Evolutionary conservation across 2,888 invertebrate species (phyloP).

Genomic region (Harpalus rufipes): DNA sequence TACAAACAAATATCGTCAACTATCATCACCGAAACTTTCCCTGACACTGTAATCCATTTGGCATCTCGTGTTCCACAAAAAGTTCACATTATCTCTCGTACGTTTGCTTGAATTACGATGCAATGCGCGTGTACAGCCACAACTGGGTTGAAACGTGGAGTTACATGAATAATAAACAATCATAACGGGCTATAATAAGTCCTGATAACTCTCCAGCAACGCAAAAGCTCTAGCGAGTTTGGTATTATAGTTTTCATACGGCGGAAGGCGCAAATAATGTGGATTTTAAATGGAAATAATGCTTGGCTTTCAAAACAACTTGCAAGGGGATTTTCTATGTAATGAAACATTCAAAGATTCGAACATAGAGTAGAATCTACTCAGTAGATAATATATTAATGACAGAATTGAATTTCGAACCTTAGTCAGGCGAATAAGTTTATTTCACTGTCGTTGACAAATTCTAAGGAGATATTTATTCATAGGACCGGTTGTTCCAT

Average conservation of each 20-base stretch:
- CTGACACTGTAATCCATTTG: not conserved
- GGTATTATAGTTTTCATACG: not conserved
- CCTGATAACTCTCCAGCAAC: not conserved
- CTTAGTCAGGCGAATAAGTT: no score
- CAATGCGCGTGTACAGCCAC: no score
- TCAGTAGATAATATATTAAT: no score
- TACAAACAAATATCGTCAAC: not conserved
- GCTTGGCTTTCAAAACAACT: not conserved
- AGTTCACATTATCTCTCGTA: not conserved
- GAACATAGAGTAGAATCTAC: not conserved
- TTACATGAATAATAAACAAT: conserved; percentile 4
- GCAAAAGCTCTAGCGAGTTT: no score
- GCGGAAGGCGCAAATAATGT: not conserved
- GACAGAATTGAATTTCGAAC: no score
- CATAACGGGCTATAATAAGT: not conserved
- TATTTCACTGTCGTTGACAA: no score
- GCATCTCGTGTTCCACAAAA: not conserved
- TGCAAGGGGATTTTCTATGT: not conserved
- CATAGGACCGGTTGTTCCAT: no score
- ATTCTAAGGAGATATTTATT: no score
- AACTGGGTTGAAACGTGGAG: not conserved
- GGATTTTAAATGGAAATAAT: not conserved
- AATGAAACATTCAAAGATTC: not conserved
- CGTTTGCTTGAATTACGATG: not conserved
- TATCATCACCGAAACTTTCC: not conserved